Evolutionary conservation across 2,888 invertebrate species (phyloP).

Genomic region (Ptilodon capucinus): DNA sequence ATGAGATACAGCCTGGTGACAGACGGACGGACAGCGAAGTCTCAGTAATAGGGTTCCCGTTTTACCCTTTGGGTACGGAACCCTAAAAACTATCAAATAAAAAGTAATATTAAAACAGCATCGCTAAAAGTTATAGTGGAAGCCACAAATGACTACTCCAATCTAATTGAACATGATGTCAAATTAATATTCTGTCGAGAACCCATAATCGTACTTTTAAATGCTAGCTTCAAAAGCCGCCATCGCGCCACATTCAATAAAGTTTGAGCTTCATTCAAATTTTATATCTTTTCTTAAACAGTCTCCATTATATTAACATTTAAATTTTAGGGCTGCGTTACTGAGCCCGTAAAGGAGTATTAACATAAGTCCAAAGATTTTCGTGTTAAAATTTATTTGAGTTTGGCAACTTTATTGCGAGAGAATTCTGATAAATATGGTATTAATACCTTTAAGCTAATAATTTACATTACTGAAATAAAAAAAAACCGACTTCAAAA

Average conservation of each 20-base stretch:
- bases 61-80: no score
- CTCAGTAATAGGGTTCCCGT: no score
- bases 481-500: no score
- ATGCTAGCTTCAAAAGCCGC: conserved; percentile 3
- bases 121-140: no score
- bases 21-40: no score
- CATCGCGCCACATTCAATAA: conserved; percentile 26
- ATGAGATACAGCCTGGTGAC: no score
- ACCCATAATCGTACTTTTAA: conserved; percentile 10
- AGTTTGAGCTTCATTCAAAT: conserved; percentile 31
- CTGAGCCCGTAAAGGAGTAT: conserved; percentile 17
- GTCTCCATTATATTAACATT: conserved; percentile 27
- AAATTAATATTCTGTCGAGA: conserved; percentile 17
- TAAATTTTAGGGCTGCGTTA: conserved; percentile 19
- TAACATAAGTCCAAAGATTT: conserved; percentile 6
- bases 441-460: no score
- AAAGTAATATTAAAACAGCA: no score
- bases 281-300: conserved; percentile 28
- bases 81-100: no score
- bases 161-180: conserved; percentile 19
- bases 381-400: neutral
- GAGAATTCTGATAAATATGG: no score
- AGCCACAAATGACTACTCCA: no score
- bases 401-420: neutral
- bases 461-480: no score